Conservation (phyloP, 1,140 invertebrate genomes). For the Pogonus chalceus region DNA sequence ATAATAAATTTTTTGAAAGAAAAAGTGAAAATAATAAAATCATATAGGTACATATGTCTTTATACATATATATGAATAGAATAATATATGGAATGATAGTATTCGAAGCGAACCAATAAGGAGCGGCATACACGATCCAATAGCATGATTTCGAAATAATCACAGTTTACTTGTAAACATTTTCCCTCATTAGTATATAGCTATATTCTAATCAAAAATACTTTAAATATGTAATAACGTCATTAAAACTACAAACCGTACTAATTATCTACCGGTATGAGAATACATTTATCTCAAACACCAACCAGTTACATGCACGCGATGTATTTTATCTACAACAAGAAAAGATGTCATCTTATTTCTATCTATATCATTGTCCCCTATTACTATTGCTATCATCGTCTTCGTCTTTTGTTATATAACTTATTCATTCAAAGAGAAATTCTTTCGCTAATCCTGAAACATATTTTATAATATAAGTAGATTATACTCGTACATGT, state of each 20-base stretch:
- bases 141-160: conserved; percentile 7
- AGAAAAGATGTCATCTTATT: too few species aligned
- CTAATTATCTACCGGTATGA: neutral
- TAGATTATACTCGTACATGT: neutral
- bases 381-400: neutral
- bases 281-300: neutral
- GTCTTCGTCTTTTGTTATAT: too few species aligned
- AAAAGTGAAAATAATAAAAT: too few species aligned
- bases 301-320: neutral
- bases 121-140: conserved; percentile 3
- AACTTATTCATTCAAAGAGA: too few species aligned
- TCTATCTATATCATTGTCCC: too few species aligned
- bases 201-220: conserved; percentile 8
- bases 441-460: neutral
- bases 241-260: conserved; percentile 3
- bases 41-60: too few species aligned
- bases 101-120: neutral
- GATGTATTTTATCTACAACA: too few species aligned
- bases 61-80: too few species aligned
- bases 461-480: neutral
- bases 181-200: conserved; percentile 4
- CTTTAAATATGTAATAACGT: conserved; percentile 7
- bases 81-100: too few species aligned
- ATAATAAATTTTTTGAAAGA: too few species aligned
- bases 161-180: conserved; percentile 3